Base-by-base conservation (phyloP, 1,140 invertebrate species). In the Galleria mellonella region DNA sequence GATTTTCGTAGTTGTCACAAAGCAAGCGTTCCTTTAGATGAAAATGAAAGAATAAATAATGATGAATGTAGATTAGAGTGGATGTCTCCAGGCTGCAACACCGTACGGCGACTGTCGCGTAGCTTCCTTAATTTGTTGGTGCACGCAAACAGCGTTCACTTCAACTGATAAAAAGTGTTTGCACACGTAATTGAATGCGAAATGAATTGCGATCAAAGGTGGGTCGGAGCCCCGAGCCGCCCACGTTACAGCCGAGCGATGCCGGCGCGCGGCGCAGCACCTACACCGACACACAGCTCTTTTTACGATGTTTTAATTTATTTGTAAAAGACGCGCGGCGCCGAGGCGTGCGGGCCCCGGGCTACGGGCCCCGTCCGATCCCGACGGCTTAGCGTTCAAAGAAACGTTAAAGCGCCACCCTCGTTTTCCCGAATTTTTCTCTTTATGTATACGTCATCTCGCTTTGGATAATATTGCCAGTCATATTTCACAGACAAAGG, bases 281-380 rank as follows among this genome's bases (percentile, higher is more conserved):
- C 13, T 35, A 43, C 31, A 4, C 12, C 29, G 40, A 35, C 38
- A 32, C 52, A 6, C 17, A 23, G 2, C 17, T 23, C 6, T 3
- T 6, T 23, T 49, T 55, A 51, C 46, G 41, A 42, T 32, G 41
- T 56, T 52, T 52, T 61, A 56, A 61, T 61, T 56, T 51, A 56
- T 54, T 47, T 44, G 2, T 31, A 44, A 46, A 48, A 40, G 38
- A 30, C 38, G 42, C 12, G 32, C 37, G 23, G n/a, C 36, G 32
- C 29, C 32, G 27, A 15, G 15, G 28, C 28, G 28, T 29, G 28
- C 28, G 28, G 28, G 9, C 4, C 4, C 9, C 28, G 28, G 28
- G 9, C 4, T 4, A 5, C 39, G 44, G 36, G 31, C 32, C 33
- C 43, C 11, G 37, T 11, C 0, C 35, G 36, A 32, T 17, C 35